A percentile compares a stretch with the other conserved stretches of the same genome.
Evolutionary conservation across 2,888 invertebrate genomes (phyloP).

Genomic region (Pachycephus smyrnensis): DNA sequence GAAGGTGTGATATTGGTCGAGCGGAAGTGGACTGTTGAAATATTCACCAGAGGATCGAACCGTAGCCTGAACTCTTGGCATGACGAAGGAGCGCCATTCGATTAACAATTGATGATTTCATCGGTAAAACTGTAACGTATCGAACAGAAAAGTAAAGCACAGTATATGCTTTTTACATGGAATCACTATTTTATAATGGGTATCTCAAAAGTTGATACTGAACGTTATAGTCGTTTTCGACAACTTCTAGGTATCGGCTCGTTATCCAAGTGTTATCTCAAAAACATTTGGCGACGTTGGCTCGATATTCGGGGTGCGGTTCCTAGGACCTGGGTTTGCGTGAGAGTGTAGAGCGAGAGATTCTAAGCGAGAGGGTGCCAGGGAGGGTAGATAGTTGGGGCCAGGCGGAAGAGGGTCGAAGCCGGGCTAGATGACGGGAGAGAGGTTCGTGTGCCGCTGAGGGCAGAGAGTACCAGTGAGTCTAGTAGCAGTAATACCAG

Average conservation of each 20-base stretch:
- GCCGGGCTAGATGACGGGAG: constrained; percentile 27
- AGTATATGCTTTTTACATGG: not conserved
- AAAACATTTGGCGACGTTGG: constrained; percentile 54
- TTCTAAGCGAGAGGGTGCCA: constrained; percentile 31
- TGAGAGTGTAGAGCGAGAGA: constrained; percentile 40
- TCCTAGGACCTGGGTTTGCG: constrained; percentile 58
- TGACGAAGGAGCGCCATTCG: not conserved
- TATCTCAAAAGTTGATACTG: constrained; percentile 3
- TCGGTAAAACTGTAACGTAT: not conserved
- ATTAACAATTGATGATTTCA: not conserved
- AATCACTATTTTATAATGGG: not conserved
- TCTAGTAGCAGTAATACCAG: constrained; percentile 29
- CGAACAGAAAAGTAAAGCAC: not conserved
- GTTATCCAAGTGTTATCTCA: constrained; percentile 54
- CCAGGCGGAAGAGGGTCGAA: constrained; percentile 33
- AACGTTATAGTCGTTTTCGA: not conserved
- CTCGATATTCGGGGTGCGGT: constrained; percentile 67
- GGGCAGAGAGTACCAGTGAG: constrained; percentile 28
- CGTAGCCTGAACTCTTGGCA: not conserved
- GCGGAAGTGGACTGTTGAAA: constrained; percentile 45
- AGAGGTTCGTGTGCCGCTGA: constrained; percentile 19
- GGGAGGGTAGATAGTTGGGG: constrained; percentile 16
- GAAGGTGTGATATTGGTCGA: constrained; percentile 40
- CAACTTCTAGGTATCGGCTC: constrained; percentile 16
- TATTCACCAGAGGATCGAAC: constrained; percentile 27